Conservation (phyloP, 2,113 vertebrate species). For the Isurus oxyrinchus region DNA sequence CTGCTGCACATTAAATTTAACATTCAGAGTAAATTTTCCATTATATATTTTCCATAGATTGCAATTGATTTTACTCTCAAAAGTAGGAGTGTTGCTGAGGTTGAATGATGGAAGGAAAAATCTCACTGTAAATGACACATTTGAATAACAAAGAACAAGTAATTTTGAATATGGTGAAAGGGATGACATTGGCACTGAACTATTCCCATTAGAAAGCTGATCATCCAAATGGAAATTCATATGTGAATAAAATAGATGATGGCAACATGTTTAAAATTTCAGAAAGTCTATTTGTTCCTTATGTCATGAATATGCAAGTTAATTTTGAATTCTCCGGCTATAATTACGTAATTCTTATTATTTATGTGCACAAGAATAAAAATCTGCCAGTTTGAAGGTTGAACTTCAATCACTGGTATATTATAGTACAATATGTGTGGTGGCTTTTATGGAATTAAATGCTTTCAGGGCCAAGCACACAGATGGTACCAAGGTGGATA, state of each 20-base stretch:
- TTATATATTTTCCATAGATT: not conserved
- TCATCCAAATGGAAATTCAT: not conserved
- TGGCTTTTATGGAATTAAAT: not conserved
- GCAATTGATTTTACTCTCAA: not conserved
- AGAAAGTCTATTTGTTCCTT: not conserved
- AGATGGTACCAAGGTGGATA: not conserved
- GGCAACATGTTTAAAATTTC: constrained; percentile 5
- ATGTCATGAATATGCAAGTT: not conserved
- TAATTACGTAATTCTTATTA: not conserved
- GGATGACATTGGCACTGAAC: not conserved
- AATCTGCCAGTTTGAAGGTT: not conserved
- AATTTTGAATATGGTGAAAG: not conserved
- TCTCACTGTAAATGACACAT: not conserved
- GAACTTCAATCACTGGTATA: not conserved
- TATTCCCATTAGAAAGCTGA: not conserved
- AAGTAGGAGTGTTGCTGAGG: not conserved
- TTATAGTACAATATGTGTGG: not conserved
- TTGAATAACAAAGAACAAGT: not conserved
- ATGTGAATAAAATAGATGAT: constrained; percentile 20
- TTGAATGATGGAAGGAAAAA: not conserved
- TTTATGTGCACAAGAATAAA: not conserved
- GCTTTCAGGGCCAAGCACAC: not conserved
- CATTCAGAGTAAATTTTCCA: not conserved
- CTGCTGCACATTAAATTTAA: not conserved
- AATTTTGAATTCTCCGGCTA: not conserved